Conservation (phyloP, 1,140 invertebrate species). For the Calephelis virginiensis region DNA sequence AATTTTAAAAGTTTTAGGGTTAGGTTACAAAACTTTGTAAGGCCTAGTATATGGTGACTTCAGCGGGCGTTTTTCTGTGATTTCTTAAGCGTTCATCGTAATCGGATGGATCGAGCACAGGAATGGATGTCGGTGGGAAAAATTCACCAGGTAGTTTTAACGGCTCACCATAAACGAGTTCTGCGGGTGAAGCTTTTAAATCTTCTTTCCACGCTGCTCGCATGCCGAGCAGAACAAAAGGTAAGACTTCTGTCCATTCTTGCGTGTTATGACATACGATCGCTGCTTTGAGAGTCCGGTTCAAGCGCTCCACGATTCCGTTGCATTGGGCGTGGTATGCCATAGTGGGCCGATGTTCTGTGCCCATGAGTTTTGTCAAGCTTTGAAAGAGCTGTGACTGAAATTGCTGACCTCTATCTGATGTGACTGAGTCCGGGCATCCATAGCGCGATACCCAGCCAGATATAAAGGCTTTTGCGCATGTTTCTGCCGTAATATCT, state of each 20-base stretch:
- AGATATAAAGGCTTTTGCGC: conserved; percentile 14
- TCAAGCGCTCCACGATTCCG: conserved; percentile 64
- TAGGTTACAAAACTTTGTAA: not conserved
- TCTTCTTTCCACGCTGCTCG: no score
- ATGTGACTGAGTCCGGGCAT: no score
- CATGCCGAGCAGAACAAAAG: no score
- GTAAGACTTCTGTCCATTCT: no score
- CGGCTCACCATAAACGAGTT: no score
- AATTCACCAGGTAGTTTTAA: no score
- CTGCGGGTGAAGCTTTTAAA: no score
- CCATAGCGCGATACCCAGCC: no score
- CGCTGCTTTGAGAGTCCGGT: conserved; percentile 57
- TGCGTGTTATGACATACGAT: conserved; percentile 44
- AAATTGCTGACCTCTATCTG: no score
- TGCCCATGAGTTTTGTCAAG: conserved; percentile 1
- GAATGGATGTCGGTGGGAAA: not conserved
- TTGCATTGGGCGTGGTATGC: conserved; percentile 45
- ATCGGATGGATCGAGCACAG: not conserved
- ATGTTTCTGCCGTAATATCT: conserved; percentile 26
- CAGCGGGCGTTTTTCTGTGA: conserved; percentile 7
- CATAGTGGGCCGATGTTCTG: conserved; percentile 42
- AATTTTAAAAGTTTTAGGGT: not conserved
- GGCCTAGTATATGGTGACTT: conserved; percentile 13
- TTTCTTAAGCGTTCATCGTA: conserved; percentile 2
- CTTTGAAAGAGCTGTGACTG: conserved; percentile 23